phyloP scores from a whole-genome alignment of 2,888 invertebrate genomes.

The Pemphredon lugubris region DNA sequence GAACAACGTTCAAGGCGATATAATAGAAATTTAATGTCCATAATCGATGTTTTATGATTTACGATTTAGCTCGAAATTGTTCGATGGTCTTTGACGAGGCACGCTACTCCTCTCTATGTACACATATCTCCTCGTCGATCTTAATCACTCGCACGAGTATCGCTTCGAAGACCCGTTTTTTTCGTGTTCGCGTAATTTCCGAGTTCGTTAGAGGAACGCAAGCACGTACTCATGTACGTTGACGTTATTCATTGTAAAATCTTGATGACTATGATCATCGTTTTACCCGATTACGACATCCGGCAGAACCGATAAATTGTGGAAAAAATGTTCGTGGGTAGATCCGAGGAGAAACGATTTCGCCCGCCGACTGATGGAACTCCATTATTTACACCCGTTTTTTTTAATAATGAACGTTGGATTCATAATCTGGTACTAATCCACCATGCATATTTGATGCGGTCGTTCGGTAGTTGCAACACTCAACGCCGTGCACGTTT shows the following conservation, averaged over 20 bases:
- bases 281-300: no score
- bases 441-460: conserved; percentile 49
- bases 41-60: conserved; percentile 58
- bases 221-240: not conserved
- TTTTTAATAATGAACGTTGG: conserved; percentile 24
- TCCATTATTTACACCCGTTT: no score
- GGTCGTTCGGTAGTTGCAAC: conserved; percentile 55
- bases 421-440: conserved; percentile 34
- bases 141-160: not conserved
- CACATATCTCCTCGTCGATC: not conserved
- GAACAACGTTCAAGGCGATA: conserved; percentile 30
- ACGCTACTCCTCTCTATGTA: conserved; percentile 17
- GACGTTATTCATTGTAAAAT: not conserved
- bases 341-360: no score
- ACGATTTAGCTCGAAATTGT: conserved; percentile 12
- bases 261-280: no score
- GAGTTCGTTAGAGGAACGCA: no score
- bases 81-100: not conserved
- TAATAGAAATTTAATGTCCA: conserved; percentile 69
- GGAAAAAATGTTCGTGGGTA: no score
- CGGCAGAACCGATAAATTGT: no score
- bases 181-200: conserved; percentile 16
- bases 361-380: no score
- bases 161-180: conserved; percentile 6
- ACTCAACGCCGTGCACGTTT: conserved; percentile 53